Evolutionary conservation across 2,113 vertebrate genomes (phyloP).

Genomic region (Stegastes partitus): DNA sequence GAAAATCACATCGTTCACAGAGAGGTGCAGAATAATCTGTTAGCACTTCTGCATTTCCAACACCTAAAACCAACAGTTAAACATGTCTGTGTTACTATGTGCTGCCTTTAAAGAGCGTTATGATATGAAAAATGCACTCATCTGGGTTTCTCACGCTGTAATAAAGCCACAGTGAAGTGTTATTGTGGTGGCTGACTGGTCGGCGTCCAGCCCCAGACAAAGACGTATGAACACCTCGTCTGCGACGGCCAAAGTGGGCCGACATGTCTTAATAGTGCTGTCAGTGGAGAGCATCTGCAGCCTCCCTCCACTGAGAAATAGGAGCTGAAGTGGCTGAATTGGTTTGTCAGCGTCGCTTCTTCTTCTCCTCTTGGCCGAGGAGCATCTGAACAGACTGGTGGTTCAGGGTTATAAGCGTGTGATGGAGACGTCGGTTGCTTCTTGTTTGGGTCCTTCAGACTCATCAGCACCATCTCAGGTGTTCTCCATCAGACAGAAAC

Average conservation of each 20-base stretch:
- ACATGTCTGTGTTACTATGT: not conserved
- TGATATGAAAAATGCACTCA: not conserved
- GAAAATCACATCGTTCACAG: slow-evolving; percentile 8
- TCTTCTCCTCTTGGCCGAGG: not conserved
- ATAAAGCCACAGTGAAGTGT: slow-evolving; percentile 6
- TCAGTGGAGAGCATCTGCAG: slow-evolving; percentile 29
- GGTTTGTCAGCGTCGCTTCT: slow-evolving; percentile 31
- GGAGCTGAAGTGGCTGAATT: slow-evolving; percentile 45
- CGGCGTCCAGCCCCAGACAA: slow-evolving; percentile 12
- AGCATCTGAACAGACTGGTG: slow-evolving; percentile 14
- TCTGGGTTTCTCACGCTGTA: not conserved
- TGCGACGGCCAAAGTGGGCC: slow-evolving; percentile 11
- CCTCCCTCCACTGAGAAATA: slow-evolving; percentile 9
- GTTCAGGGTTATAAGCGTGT: not conserved
- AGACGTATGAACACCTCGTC: slow-evolving; percentile 36
- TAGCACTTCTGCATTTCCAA: not conserved
- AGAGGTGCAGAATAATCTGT: not conserved
- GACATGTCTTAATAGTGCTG: slow-evolving; percentile 48
- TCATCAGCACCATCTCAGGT: not conserved
- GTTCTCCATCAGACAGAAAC: not conserved
- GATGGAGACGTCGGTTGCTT: not conserved
- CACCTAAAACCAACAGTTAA: not conserved
- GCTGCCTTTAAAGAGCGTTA: not conserved
- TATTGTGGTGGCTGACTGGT: slow-evolving; percentile 11
- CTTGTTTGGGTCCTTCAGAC: not conserved